Conservation (phyloP, 2,888 invertebrate species). For the Eledone cirrhosa region DNA sequence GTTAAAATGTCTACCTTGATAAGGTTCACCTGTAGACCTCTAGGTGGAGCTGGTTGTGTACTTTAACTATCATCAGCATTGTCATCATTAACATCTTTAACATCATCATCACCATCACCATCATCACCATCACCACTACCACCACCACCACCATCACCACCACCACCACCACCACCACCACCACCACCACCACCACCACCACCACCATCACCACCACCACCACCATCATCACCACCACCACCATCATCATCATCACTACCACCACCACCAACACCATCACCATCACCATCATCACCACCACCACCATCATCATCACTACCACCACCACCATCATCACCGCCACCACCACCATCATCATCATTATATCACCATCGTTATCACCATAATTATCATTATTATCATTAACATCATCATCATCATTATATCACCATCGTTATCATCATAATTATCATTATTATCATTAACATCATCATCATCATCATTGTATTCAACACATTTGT, state of each 20-base stretch:
- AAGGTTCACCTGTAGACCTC: too few species aligned
- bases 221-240: neutral
- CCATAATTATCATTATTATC: neutral
- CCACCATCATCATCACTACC: neutral
- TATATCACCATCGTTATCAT: neutral
- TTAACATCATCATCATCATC: neutral
- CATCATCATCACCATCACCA: neutral
- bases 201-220: neutral
- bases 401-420: neutral
- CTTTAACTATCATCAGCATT: neutral
- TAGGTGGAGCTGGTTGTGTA: too few species aligned
- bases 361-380: neutral
- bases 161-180: neutral
- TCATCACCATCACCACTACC: neutral
- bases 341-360: neutral
- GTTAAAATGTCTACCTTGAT: too few species aligned
- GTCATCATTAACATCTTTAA: neutral
- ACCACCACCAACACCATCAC: neutral
- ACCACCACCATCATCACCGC: neutral
- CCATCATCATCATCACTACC: neutral
- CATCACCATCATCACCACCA: neutral
- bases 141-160: neutral
- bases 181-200: neutral
- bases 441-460: neutral
- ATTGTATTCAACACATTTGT: neutral